Percentiles rank a stretch among this genome's conserved stretches.
These are phyloP conservation scores for Myotis pilosus DNA, from an alignment of 2,797 vertebrate species.

Conservation along the genomic window DNA sequence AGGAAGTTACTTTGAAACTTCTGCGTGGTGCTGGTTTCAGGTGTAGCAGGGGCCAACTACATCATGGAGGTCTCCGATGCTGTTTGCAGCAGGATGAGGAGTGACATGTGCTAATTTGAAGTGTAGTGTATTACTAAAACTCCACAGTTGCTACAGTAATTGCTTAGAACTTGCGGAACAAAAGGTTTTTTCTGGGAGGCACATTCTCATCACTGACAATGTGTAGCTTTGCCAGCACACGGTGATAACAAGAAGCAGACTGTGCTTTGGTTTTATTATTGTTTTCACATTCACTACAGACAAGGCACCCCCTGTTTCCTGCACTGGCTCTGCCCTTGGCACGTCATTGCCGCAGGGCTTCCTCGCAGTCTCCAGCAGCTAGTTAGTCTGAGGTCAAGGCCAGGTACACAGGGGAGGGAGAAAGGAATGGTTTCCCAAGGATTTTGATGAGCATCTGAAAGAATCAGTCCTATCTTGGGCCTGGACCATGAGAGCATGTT, in stretches of 20 bases:
- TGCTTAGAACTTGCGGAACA: not conserved
- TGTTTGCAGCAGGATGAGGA: not conserved
- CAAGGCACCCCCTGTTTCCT: not conserved
- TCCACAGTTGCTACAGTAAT: not conserved
- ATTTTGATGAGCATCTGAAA: not conserved
- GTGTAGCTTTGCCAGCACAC: not conserved
- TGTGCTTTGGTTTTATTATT: not conserved
- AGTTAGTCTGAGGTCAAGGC: not conserved
- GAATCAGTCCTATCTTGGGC: not conserved
- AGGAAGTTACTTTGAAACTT: not conserved
- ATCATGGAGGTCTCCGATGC: not conserved
- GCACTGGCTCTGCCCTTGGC: not conserved
- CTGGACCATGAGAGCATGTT: not conserved
- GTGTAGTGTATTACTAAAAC: not conserved
- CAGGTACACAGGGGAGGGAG: not conserved
- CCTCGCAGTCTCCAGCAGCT: fast-evolving
- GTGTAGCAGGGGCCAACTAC: not conserved
- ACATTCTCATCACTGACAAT: not conserved
- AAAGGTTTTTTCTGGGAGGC: not conserved
- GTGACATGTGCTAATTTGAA: not conserved
- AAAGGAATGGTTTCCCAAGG: not conserved
- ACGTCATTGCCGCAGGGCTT: not conserved
- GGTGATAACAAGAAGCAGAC: not conserved
- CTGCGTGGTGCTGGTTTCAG: not conserved
- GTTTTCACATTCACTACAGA: not conserved